Evolutionary conservation across 2,888 invertebrate genomes (phyloP).

Genomic region (Smittia sp.): DNA sequence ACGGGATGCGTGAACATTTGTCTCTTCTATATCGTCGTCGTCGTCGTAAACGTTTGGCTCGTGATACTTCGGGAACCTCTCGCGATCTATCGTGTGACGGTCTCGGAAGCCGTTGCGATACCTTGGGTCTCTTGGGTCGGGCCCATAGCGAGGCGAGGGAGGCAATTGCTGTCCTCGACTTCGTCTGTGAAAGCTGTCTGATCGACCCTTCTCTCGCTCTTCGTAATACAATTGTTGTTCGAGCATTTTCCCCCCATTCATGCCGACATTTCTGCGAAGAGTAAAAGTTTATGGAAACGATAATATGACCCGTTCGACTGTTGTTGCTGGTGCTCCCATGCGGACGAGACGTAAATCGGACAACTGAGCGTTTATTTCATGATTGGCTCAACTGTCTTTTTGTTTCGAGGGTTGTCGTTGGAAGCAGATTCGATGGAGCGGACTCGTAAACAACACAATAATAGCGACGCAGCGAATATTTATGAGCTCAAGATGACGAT

Average conservation of each 20-base stretch:
- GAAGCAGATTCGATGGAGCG: too few species aligned
- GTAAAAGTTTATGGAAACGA: background rate
- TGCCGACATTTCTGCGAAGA: background rate
- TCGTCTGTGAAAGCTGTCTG: background rate
- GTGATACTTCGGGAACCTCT: constrained; percentile 31
- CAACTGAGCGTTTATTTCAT: background rate
- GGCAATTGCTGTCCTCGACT: background rate
- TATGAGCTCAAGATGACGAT: constrained; percentile 32
- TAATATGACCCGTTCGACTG: background rate
- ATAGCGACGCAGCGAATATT: constrained; percentile 20
- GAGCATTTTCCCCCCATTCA: constrained; percentile 5
- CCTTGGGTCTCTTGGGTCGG: constrained; percentile 44
- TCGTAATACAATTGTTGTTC: constrained; percentile 38
- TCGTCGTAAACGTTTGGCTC: background rate
- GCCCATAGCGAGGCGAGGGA: constrained; percentile 43
- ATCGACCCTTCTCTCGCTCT: constrained; percentile 26
- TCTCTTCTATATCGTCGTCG: constrained; percentile 21
- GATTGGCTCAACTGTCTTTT: background rate
- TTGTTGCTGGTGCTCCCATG: background rate
- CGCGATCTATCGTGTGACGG: constrained; percentile 42
- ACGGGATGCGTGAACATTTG: background rate
- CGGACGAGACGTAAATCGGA: background rate
- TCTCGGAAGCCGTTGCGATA: constrained; percentile 42
- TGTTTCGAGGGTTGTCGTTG: too few species aligned
- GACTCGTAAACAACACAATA: too few species aligned